These are phyloP conservation scores for Aleiodes leptofemur DNA, from an alignment of 2,888 invertebrate species.

Conservation along the genomic window DNA sequence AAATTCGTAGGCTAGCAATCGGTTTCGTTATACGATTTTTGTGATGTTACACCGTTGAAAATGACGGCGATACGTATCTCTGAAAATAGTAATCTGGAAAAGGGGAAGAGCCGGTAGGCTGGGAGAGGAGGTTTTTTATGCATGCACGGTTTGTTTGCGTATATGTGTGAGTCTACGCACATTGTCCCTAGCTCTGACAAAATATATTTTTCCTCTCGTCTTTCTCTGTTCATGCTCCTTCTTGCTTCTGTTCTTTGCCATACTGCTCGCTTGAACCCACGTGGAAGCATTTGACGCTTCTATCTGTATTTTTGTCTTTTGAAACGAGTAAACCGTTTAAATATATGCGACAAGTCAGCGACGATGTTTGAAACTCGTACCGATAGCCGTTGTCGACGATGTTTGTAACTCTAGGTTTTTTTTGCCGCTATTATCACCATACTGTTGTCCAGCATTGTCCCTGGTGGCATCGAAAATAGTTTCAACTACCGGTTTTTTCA, in stretches of 20 bases:
- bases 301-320: slow-evolving; percentile 30
- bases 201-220: slow-evolving; percentile 6
- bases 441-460: not conserved
- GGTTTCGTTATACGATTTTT: not conserved
- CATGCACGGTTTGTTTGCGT: too few relatives aligned
- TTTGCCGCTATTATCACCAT: not conserved
- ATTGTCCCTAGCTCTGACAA: slow-evolving; percentile 54
- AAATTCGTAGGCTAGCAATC: slow-evolving; percentile 11
- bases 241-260: not conserved
- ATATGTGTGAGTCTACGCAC: slow-evolving; percentile 53
- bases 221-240: not conserved
- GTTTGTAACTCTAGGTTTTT: too few relatives aligned
- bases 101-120: too few relatives aligned
- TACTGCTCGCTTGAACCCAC: slow-evolving; percentile 5
- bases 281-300: slow-evolving; percentile 21
- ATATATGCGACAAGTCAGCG: slow-evolving; percentile 26
- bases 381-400: slow-evolving; percentile 1
- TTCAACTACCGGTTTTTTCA: not conserved
- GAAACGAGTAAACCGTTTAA: not conserved
- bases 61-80: slow-evolving; percentile 67
- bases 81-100: slow-evolving; percentile 71
- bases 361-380: slow-evolving; percentile 24
- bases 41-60: not conserved
- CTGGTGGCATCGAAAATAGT: slow-evolving; percentile 9
- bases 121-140: too few relatives aligned